A percentile compares a stretch with the other conserved stretches of the same genome.
Evolutionary conservation across 2,113 vertebrate species (phyloP).

Genomic region (Centropus bengalensis): DNA sequence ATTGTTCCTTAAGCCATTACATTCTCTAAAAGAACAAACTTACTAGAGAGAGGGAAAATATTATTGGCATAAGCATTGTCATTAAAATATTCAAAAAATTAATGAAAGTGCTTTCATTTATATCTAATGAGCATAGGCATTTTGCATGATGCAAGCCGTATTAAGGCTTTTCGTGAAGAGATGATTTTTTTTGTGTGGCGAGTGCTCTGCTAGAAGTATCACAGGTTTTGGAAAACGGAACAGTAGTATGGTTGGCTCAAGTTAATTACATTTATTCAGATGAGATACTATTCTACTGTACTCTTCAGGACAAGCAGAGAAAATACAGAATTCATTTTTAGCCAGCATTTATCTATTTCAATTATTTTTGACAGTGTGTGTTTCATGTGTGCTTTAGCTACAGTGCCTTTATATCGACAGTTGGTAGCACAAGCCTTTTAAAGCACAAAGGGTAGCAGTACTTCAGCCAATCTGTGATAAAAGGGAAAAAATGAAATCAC

Average conservation of each 20-base stretch:
- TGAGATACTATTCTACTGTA: slow-evolving; percentile 59
- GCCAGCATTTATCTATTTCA: slow-evolving; percentile 68
- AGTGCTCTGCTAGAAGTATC: slow-evolving; percentile 62
- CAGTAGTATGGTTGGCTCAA: slow-evolving; percentile 45
- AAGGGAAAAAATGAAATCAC: slow-evolving; percentile 84
- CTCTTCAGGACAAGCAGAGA: slow-evolving; percentile 43
- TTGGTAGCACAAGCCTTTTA: slow-evolving; percentile 82
- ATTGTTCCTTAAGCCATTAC: slow-evolving; percentile 38
- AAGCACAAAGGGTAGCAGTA: slow-evolving; percentile 80
- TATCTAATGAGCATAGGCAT: slow-evolving; percentile 51
- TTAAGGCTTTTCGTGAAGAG: slow-evolving; percentile 67
- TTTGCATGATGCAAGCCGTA: slow-evolving; percentile 44
- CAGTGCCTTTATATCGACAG: slow-evolving; percentile 76
- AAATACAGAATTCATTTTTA: slow-evolving; percentile 52
- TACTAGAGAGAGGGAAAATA: slow-evolving; percentile 20
- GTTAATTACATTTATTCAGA: slow-evolving; percentile 73
- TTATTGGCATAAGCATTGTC: background rate
- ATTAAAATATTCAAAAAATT: slow-evolving; percentile 46
- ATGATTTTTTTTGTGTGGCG: slow-evolving; percentile 56
- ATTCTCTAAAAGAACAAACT: slow-evolving; percentile 43
- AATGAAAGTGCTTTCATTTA: slow-evolving; percentile 47
- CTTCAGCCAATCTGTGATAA: slow-evolving; percentile 86
- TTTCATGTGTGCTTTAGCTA: slow-evolving; percentile 70
- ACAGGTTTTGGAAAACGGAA: slow-evolving; percentile 47
- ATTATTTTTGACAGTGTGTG: slow-evolving; percentile 75